A percentile compares a stretch with the other conserved stretches of the same genome.
Conservation (phyloP, 1,140 invertebrate genomes). For the Phymorhynchus buccinoides region DNA sequence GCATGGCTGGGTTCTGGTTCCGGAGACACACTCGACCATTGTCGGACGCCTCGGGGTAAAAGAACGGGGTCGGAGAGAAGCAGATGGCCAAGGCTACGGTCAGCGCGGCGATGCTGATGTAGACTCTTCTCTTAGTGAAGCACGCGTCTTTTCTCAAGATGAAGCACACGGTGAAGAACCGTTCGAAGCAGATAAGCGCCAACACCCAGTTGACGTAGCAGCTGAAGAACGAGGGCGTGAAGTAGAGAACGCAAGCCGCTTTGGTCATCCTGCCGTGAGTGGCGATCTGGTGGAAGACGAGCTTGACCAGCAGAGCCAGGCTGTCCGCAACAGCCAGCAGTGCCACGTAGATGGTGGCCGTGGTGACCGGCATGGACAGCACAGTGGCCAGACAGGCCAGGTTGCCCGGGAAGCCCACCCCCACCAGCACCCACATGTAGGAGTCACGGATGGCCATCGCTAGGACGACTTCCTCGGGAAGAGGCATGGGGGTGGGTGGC, state of each 20-base stretch:
- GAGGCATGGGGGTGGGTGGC: not conserved
- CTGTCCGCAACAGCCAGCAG: constrained; percentile 54
- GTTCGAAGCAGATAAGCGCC: constrained; percentile 59
- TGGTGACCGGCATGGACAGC: constrained; percentile 52
- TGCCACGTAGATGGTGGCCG: constrained; percentile 60
- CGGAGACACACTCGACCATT: not conserved
- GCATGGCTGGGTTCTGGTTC: not conserved
- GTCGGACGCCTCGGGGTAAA: too few relatives aligned
- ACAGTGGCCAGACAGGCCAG: constrained; percentile 55
- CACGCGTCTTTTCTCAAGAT: constrained; percentile 52
- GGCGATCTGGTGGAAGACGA: constrained; percentile 54
- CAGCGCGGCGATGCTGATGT: constrained; percentile 37
- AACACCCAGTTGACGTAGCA: constrained; percentile 60
- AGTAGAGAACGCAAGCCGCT: constrained; percentile 42
- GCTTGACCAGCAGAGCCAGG: constrained; percentile 50
- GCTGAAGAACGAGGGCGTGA: constrained; percentile 22
- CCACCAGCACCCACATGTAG: constrained; percentile 59
- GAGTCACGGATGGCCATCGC: constrained; percentile 41
- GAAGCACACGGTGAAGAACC: constrained; percentile 60
- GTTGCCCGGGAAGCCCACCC: constrained; percentile 59
- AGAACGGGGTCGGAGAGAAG: constrained; percentile 40
- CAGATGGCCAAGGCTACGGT: constrained; percentile 37
- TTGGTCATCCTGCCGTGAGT: constrained; percentile 44
- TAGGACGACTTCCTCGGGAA: not conserved
- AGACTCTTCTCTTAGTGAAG: constrained; percentile 49